These are phyloP conservation scores for Lamellibrachia satsuma DNA, from an alignment of 2,888 invertebrate species.

Conservation along the genomic window DNA sequence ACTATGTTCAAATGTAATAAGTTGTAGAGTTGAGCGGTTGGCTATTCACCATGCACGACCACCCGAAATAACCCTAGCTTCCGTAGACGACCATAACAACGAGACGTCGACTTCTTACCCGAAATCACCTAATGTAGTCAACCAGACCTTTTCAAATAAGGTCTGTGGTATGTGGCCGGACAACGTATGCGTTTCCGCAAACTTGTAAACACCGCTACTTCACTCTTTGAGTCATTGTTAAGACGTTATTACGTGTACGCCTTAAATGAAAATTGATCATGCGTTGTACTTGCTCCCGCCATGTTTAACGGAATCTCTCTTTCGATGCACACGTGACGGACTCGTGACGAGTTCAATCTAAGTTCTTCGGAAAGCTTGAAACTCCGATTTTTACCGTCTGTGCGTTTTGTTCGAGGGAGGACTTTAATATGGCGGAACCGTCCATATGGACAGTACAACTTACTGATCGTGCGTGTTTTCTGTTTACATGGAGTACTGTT, in stretches of 20 bases:
- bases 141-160: not conserved
- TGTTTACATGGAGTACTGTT: not conserved
- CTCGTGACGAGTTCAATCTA: not conserved
- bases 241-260: too few species aligned
- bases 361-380: not conserved
- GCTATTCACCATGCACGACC: not conserved
- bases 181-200: not conserved
- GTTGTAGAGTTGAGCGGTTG: not conserved
- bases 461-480: not conserved
- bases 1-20: not conserved
- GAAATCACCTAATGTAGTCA: not conserved
- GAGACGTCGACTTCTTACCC: conserved; percentile 6
- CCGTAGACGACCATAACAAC: not conserved
- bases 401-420: not conserved
- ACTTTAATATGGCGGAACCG: not conserved
- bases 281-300: not conserved
- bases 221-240: too few species aligned
- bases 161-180: not conserved
- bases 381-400: not conserved
- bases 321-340: conserved; percentile 1
- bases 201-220: not conserved
- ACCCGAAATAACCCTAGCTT: not conserved
- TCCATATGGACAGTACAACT: not conserved
- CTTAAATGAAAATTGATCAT: too few species aligned
- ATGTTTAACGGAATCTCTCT: not conserved